Percentiles rank a stretch among this genome's conserved stretches.
Evolutionary conservation across 2,797 vertebrate species (phyloP).

Genomic region (Taenioides sp.): DNA sequence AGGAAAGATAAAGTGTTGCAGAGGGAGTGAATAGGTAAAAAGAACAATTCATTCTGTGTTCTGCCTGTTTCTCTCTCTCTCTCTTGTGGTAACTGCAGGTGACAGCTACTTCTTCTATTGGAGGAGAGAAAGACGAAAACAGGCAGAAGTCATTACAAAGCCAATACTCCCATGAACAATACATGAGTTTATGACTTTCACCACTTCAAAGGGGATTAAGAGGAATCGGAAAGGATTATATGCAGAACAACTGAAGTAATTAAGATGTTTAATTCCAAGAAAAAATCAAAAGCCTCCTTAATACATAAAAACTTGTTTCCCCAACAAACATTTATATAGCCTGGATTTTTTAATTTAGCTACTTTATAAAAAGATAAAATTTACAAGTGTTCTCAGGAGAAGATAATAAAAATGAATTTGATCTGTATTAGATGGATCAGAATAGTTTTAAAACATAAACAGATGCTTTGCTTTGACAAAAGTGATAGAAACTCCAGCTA

Average conservation of each 20-base stretch:
- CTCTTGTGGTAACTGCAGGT: constrained; percentile 60
- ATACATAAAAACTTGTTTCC: constrained; percentile 38
- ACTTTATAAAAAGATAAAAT: constrained; percentile 1
- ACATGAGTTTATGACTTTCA: constrained; percentile 57
- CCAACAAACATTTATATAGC: constrained; percentile 20
- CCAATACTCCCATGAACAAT: constrained; percentile 60
- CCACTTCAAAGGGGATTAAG: constrained; percentile 53
- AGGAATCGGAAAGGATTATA: constrained; percentile 42
- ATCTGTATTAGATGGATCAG: no score
- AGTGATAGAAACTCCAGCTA: no score
- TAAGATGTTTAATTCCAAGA: constrained; percentile 34
- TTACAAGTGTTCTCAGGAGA: constrained; percentile 14
- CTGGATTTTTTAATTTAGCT: constrained; percentile 15
- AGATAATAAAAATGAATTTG: neutral
- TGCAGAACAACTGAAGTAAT: constrained; percentile 48
- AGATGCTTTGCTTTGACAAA: no score
- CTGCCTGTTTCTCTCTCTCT: constrained; percentile 9
- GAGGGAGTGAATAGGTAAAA: constrained; percentile 52
- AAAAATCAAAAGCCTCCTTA: constrained; percentile 39
- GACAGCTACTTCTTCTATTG: constrained; percentile 63
- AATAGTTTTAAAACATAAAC: no score
- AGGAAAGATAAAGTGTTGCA: constrained; percentile 50
- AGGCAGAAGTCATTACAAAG: constrained; percentile 60
- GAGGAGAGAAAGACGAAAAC: constrained; percentile 46
- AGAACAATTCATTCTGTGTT: constrained; percentile 27